Percentiles rank a stretch among this genome's conserved stretches.
These are phyloP conservation scores for Eupithecia subumbrata DNA, from an alignment of 2,888 invertebrate genomes.

Conservation along the genomic window DNA sequence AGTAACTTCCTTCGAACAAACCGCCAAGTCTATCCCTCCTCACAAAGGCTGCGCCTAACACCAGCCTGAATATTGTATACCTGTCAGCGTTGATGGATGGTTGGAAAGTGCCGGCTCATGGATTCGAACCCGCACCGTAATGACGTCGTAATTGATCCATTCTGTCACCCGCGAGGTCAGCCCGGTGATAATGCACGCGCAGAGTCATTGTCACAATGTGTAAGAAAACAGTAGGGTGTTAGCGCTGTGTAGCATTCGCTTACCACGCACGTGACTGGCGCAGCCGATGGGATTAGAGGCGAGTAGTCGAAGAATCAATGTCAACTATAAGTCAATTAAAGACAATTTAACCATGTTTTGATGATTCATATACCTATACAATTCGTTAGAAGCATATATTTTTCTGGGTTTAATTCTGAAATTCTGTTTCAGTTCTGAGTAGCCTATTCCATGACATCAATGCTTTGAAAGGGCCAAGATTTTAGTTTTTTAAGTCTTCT, in stretches of 20 bases:
- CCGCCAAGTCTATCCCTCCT: slow-evolving; percentile 4
- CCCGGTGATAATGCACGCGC: slow-evolving; percentile 24
- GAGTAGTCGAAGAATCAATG: too few species aligned
- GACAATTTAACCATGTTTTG: too few species aligned
- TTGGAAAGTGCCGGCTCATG: slow-evolving; percentile 30
- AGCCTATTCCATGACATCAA: too few species aligned
- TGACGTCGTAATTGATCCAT: slow-evolving; percentile 35
- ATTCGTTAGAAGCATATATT: too few species aligned
- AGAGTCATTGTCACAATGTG: slow-evolving; percentile 7
- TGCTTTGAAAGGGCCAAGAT: background rate
- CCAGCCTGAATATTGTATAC: slow-evolving; percentile 14
- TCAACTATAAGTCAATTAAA: too few species aligned
- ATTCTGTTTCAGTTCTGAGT: too few species aligned
- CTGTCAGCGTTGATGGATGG: slow-evolving; percentile 19
- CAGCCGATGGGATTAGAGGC: background rate
- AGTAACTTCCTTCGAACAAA: background rate
- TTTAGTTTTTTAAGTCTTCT: background rate
- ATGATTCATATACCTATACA: too few species aligned
- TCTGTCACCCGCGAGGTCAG: slow-evolving; percentile 33
- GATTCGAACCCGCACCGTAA: slow-evolving; percentile 35
- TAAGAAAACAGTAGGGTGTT: background rate
- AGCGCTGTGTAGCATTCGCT: background rate
- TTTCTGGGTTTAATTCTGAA: too few species aligned
- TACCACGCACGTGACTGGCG: background rate
- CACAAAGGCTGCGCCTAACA: slow-evolving; percentile 6